phyloP scores from a whole-genome alignment of 2,888 invertebrate species.

The Phalera bucephala region DNA sequence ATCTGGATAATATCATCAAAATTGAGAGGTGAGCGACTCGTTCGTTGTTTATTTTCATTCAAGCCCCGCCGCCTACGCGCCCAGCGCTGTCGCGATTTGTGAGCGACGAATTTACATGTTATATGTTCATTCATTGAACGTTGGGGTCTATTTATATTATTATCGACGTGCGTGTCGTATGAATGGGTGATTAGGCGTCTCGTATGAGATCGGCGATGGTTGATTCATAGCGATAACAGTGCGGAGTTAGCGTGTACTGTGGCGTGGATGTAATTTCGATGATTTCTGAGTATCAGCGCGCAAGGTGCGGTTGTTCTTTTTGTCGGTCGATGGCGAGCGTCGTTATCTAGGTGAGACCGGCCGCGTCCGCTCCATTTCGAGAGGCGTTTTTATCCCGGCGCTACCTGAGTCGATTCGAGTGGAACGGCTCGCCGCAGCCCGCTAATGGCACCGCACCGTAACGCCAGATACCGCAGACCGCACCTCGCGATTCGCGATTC shows the following conservation, averaged over 20 bases:
- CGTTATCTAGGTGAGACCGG: slow-evolving; percentile 74
- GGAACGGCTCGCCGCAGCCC: slow-evolving; percentile 46
- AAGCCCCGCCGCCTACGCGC: slow-evolving; percentile 73
- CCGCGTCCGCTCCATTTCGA: slow-evolving; percentile 72
- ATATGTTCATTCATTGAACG: slow-evolving; percentile 77
- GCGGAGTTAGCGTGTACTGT: slow-evolving; percentile 22
- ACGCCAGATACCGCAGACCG: slow-evolving; percentile 38
- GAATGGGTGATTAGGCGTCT: slow-evolving; percentile 68
- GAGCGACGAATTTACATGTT: slow-evolving; percentile 80
- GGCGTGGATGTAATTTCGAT: slow-evolving; percentile 20
- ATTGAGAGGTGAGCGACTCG: slow-evolving; percentile 69
- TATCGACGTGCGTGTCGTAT: slow-evolving; percentile 69
- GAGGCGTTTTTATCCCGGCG: slow-evolving; percentile 77
- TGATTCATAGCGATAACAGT: slow-evolving; percentile 44
- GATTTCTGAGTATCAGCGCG: slow-evolving; percentile 32
- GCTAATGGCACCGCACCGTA: slow-evolving; percentile 51
- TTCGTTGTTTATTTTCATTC: slow-evolving; percentile 75
- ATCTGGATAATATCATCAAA: slow-evolving; percentile 78
- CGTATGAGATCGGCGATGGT: slow-evolving; percentile 40
- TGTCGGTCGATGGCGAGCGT: slow-evolving; percentile 43
- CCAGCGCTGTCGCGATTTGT: slow-evolving; percentile 76
- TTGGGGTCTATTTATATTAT: slow-evolving; percentile 72
- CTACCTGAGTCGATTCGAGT: slow-evolving; percentile 65
- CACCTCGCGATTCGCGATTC: slow-evolving; percentile 46
- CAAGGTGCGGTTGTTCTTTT: slow-evolving; percentile 39